Evolutionary conservation across 2,888 invertebrate genomes (phyloP).

Genomic region (Chalcosyrphus nemorum): DNA sequence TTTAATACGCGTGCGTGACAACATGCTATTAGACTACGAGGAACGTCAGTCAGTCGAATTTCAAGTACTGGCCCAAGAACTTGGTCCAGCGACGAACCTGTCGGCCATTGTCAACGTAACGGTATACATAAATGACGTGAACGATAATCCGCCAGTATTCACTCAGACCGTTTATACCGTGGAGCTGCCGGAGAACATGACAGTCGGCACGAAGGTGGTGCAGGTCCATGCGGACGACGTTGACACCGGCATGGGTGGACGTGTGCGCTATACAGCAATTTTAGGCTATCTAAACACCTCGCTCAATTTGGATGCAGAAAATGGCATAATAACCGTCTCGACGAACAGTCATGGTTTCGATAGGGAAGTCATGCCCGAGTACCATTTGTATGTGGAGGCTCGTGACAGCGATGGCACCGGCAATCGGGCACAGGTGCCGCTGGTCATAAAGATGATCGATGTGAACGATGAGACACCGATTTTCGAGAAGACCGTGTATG

Average conservation of each 20-base stretch:
- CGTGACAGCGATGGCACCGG: slow-evolving; percentile 93
- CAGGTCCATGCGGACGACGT: slow-evolving; percentile 91
- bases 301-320: slow-evolving; percentile 88
- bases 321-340: slow-evolving; percentile 91
- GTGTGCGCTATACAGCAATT: slow-evolving; percentile 90
- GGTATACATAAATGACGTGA: slow-evolving; percentile 91
- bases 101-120: slow-evolving; percentile 89
- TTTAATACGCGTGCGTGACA: slow-evolving; percentile 91
- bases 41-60: slow-evolving; percentile 88
- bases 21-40: slow-evolving; percentile 92
- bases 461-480: slow-evolving; percentile 94
- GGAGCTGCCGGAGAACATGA: slow-evolving; percentile 91
- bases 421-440: slow-evolving; percentile 87
- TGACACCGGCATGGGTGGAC: slow-evolving; percentile 90
- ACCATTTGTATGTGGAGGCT: slow-evolving; percentile 92
- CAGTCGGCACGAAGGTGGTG: slow-evolving; percentile 87
- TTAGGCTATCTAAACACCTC: slow-evolving; percentile 90
- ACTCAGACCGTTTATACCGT: slow-evolving; percentile 88
- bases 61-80: slow-evolving; percentile 91
- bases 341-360: slow-evolving; percentile 90
- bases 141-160: slow-evolving; percentile 94
- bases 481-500: slow-evolving; percentile 91
- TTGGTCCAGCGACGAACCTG: slow-evolving; percentile 89
- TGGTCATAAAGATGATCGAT: slow-evolving; percentile 89
- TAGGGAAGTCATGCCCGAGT: slow-evolving; percentile 89